These are phyloP conservation scores for Erethizon dorsatum DNA, from an alignment of 2,797 vertebrate genomes.

Conservation along the genomic window DNA sequence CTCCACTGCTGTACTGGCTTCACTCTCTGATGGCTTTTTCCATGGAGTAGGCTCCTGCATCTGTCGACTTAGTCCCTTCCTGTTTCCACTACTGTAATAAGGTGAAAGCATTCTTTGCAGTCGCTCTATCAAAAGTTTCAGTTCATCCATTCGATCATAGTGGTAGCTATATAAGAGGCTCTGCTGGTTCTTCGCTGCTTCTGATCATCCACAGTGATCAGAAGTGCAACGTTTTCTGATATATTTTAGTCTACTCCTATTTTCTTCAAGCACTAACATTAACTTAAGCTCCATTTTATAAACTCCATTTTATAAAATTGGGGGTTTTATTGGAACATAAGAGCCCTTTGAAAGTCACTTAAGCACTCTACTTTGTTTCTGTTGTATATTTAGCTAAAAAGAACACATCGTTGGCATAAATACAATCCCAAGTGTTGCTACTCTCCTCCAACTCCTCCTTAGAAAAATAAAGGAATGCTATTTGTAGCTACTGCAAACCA, in stretches of 20 bases:
- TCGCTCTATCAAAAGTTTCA: not conserved
- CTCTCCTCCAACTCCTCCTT: not conserved
- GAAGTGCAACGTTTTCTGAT: constrained; percentile 13
- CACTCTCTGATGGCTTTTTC: not conserved
- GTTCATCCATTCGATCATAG: not conserved
- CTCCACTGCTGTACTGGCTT: not conserved
- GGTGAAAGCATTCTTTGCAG: not conserved
- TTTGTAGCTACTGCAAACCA: constrained; percentile 60
- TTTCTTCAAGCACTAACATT: constrained; percentile 42
- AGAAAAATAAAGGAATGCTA: constrained; percentile 51
- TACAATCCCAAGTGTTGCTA: not conserved
- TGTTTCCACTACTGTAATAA: not conserved
- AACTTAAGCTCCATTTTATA: constrained; percentile 41
- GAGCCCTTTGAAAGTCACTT: constrained; percentile 58
- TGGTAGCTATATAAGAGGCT: accelerated
- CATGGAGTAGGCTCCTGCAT: not conserved
- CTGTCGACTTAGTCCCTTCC: not conserved
- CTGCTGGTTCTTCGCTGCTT: not conserved
- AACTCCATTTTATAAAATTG: constrained; percentile 22
- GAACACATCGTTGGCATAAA: constrained; percentile 29
- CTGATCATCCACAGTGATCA: not conserved
- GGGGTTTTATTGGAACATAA: constrained; percentile 38
- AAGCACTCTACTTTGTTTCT: constrained; percentile 54
- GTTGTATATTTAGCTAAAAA: constrained; percentile 62
- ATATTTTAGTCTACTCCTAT: constrained; percentile 16